Evolutionary conservation across 2,888 invertebrate genomes (phyloP).

Genomic region (Osmoderma eremita): DNA sequence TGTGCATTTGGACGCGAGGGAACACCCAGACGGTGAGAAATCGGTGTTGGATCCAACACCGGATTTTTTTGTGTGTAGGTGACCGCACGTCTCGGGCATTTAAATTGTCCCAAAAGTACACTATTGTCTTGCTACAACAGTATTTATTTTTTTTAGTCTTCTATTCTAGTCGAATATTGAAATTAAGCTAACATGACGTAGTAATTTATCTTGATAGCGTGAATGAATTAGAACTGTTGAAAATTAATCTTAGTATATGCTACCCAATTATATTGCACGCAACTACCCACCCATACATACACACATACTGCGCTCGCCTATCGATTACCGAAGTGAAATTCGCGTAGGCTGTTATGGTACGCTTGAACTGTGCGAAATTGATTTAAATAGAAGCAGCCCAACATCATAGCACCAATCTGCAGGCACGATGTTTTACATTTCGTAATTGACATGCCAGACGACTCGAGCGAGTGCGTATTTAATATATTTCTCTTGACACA

Average conservation of each 20-base stretch:
- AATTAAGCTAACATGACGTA: no score
- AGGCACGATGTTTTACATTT: slow-evolving; percentile 12
- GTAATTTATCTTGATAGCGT: no score
- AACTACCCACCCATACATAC: no score
- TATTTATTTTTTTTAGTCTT: no score
- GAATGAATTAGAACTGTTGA: neutral
- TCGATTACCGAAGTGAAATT: slow-evolving; percentile 2
- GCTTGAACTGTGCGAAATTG: slow-evolving; percentile 4
- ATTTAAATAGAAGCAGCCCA: neutral
- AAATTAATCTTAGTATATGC: neutral
- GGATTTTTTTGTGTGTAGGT: no score
- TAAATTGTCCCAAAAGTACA: no score
- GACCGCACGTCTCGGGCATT: no score
- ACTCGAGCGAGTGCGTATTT: neutral
- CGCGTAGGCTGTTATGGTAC: neutral
- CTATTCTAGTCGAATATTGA: no score
- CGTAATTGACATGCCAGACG: neutral
- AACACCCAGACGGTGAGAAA: no score
- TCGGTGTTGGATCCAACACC: no score
- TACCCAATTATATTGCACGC: neutral
- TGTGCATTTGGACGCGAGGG: no score
- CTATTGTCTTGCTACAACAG: no score
- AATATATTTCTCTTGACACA: neutral
- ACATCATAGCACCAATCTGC: neutral
- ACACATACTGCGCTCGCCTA: neutral